These are phyloP conservation scores for Oscheius myriophilus DNA, from an alignment of 2,888 invertebrate genomes.

Conservation along the genomic window DNA sequence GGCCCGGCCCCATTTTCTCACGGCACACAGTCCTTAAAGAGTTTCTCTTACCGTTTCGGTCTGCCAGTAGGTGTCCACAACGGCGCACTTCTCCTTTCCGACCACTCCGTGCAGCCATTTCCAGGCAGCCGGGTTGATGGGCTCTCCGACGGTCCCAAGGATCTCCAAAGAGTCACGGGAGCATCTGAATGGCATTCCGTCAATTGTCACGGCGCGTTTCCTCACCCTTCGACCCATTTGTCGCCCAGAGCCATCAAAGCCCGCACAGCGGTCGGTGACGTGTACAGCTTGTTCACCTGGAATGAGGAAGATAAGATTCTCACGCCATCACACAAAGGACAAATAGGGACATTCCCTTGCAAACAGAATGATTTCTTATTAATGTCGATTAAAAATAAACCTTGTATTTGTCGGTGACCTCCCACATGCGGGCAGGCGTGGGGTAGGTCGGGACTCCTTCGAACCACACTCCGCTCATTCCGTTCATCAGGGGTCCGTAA, in stretches of 20 bases:
- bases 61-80: constrained; percentile 99
- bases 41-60: constrained; percentile 82
- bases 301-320: not conserved
- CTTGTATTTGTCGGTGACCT: constrained; percentile 89
- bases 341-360: not conserved
- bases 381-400: constrained; percentile 27
- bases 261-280: constrained; percentile 96
- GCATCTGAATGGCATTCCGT: not conserved
- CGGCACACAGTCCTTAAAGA: no score
- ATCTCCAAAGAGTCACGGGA: constrained; percentile 76
- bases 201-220: constrained; percentile 39
- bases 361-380: not conserved
- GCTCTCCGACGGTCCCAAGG: constrained; percentile 96
- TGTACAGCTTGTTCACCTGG: constrained; percentile 88
- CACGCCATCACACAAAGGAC: not conserved
- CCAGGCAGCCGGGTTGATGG: constrained; percentile 87
- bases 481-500: constrained; percentile 93
- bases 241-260: constrained; percentile 95
- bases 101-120: constrained; percentile 69
- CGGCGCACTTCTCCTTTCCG: constrained; percentile 77
- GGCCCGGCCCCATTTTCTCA: no score
- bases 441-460: constrained; percentile 97
- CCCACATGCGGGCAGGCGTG: constrained; percentile 91
- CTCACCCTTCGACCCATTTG: constrained; percentile 80
- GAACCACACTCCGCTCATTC: constrained; percentile 87